phyloP scores from a whole-genome alignment of 2,113 vertebrate genomes.

The Arvicanthis niloticus region DNA sequence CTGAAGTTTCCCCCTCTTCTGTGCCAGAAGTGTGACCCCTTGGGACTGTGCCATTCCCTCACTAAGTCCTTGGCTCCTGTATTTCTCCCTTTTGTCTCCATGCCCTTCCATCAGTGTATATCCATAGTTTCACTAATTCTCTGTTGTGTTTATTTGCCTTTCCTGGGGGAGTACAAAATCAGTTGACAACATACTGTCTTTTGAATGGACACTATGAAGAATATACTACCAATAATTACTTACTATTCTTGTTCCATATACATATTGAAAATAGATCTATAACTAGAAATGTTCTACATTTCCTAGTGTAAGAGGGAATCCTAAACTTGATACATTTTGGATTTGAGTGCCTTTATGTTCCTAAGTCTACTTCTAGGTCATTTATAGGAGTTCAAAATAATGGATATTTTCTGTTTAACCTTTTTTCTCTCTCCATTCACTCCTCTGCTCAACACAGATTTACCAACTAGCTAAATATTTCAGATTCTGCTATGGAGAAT shows the following conservation, averaged over 20 bases:
- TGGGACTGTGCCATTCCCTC: neutral
- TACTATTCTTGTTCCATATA: neutral
- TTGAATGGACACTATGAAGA: neutral
- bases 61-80: neutral
- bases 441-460: neutral
- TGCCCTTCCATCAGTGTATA: neutral
- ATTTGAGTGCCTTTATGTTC: neutral
- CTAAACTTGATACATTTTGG: neutral
- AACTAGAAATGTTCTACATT: neutral
- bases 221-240: neutral
- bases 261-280: constrained; percentile 46
- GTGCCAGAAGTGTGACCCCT: neutral
- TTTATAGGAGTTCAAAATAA: constrained; percentile 23
- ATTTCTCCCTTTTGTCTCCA: neutral
- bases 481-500: neutral
- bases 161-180: neutral
- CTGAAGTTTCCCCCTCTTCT: neutral
- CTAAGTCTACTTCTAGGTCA: neutral
- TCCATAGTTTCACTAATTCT: constrained; percentile 1
- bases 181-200: neutral
- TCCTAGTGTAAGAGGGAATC: neutral
- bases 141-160: neutral
- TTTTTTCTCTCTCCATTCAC: neutral
- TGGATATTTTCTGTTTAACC: neutral
- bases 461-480: neutral